phyloP scores from a whole-genome alignment of 1,140 invertebrate genomes.

The Drosophila gunungcola region DNA sequence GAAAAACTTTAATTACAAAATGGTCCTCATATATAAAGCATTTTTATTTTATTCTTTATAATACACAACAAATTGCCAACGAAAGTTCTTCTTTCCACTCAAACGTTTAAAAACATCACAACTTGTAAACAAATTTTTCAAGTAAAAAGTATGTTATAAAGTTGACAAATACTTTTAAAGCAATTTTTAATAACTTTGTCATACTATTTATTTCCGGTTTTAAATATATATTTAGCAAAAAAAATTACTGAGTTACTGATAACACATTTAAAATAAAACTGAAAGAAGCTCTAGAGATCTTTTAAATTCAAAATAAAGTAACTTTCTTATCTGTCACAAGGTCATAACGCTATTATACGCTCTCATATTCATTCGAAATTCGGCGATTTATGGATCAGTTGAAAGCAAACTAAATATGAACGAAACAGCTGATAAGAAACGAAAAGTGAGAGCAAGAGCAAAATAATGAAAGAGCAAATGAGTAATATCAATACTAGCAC shows the following conservation, averaged over 20 bases:
- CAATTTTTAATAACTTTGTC: too few relatives aligned
- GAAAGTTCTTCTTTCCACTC: too few relatives aligned
- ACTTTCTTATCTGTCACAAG: constrained; percentile 27
- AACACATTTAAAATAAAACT: too few relatives aligned
- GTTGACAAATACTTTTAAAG: too few relatives aligned
- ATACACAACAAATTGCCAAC: too few relatives aligned
- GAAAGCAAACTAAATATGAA: constrained; percentile 16
- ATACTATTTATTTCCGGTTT: too few relatives aligned
- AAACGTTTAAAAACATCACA: too few relatives aligned
- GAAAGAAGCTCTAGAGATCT: background rate
- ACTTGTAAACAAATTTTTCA: too few relatives aligned
- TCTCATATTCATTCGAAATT: constrained; percentile 12
- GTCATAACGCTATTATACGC: constrained; percentile 5
- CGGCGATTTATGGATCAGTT: constrained; percentile 36
- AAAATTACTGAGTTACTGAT: too few relatives aligned
- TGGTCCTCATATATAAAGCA: background rate
- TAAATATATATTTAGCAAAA: too few relatives aligned
- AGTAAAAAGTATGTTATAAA: too few relatives aligned
- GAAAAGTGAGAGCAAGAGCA: constrained; percentile 17
- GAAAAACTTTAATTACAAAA: background rate
- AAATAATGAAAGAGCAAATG: constrained; percentile 22
- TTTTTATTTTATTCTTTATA: too few relatives aligned
- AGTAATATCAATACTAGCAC: constrained; percentile 19
- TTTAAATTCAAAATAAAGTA: background rate
- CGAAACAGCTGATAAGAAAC: constrained; percentile 56